Conservation (phyloP, 2,888 invertebrate species). For the Cataglyphis livida region DNA sequence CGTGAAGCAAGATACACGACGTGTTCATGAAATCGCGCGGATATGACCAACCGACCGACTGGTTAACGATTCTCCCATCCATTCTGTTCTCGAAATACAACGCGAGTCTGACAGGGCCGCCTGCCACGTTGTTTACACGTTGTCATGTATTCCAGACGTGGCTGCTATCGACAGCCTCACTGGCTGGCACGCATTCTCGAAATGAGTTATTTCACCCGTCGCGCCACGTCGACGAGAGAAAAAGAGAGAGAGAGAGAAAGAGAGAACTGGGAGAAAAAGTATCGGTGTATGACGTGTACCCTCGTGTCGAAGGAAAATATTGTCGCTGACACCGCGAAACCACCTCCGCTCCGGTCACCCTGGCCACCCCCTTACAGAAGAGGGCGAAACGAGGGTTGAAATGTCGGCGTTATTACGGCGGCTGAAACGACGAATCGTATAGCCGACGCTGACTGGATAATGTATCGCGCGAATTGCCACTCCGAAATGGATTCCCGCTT, state of each 20-base stretch:
- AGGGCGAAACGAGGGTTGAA: slow-evolving; percentile 66
- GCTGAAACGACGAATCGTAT: slow-evolving; percentile 74
- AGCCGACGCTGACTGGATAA: slow-evolving; percentile 73
- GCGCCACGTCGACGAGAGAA: slow-evolving; percentile 33
- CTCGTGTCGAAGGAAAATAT: slow-evolving; percentile 75
- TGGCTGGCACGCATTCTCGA: slow-evolving; percentile 76
- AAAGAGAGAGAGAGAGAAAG: slow-evolving; percentile 25
- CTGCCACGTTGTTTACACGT: slow-evolving; percentile 81
- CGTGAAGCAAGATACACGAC: slow-evolving; percentile 70
- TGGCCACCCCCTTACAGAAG: slow-evolving; percentile 60
- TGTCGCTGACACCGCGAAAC: slow-evolving; percentile 73
- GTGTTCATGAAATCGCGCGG: slow-evolving; percentile 72
- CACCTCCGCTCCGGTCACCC: slow-evolving; percentile 42
- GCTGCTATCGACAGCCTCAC: slow-evolving; percentile 82
- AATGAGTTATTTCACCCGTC: slow-evolving; percentile 76
- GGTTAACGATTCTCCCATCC: slow-evolving; percentile 79
- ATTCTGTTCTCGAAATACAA: slow-evolving; percentile 76
- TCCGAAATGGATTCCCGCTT: slow-evolving; percentile 71
- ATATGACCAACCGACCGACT: slow-evolving; percentile 62
- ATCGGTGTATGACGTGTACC: slow-evolving; percentile 63
- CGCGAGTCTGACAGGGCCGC: slow-evolving; percentile 71
- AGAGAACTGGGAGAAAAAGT: slow-evolving; percentile 48
- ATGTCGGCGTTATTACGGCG: slow-evolving; percentile 72
- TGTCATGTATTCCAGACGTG: slow-evolving; percentile 75
- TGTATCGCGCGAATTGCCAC: slow-evolving; percentile 75